Conservation (phyloP, 1,140 invertebrate species). For the Stenopsyche tienmushanensis region DNA sequence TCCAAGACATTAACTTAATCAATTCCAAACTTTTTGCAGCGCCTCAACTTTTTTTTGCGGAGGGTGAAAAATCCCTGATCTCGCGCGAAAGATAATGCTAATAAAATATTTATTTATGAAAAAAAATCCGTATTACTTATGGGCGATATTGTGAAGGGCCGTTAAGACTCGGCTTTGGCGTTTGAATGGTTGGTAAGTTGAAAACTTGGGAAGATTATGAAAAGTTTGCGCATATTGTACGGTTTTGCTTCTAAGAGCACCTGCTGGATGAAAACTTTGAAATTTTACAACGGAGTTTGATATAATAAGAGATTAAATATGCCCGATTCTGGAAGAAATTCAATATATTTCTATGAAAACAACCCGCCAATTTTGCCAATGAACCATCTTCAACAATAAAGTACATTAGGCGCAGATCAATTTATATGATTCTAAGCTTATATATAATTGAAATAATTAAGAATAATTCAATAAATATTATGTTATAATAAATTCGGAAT, state of each 20-base stretch:
- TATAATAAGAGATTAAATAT: not conserved
- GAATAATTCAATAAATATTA: too few species aligned
- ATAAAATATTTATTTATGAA: not conserved
- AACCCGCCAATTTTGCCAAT: too few species aligned
- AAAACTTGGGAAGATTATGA: not conserved
- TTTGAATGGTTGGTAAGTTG: not conserved
- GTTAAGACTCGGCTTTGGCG: too few species aligned
- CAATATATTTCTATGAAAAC: too few species aligned
- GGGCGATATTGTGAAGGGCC: not conserved
- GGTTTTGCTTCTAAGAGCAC: not conserved
- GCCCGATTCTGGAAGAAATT: too few species aligned
- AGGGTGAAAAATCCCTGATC: not conserved
- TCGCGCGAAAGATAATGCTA: not conserved
- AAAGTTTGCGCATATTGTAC: not conserved
- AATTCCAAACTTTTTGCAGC: constrained; percentile 31
- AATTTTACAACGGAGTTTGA: not conserved
- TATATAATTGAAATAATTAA: too few species aligned
- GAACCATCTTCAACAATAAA: too few species aligned
- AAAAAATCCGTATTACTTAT: not conserved
- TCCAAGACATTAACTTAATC: constrained; percentile 39
- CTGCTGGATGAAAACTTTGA: not conserved
- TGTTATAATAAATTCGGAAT: too few species aligned
- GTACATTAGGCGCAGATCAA: too few species aligned
- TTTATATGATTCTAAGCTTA: too few species aligned
- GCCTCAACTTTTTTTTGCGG: not conserved